A percentile compares a stretch with the other conserved stretches of the same genome.
Conservation (phyloP, 2,797 vertebrate genomes). For the Hemibagrus guttatus region DNA sequence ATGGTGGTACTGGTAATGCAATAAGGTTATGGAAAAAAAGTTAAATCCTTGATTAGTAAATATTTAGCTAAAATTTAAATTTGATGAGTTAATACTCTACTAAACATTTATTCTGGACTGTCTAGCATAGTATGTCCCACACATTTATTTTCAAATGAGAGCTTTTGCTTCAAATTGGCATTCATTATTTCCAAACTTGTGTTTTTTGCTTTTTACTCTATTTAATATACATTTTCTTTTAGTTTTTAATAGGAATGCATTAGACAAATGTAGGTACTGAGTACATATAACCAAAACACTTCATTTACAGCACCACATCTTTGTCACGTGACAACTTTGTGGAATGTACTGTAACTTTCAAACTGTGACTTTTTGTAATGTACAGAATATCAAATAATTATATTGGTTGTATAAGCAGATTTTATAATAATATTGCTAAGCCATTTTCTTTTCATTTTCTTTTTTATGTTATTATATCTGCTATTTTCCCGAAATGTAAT, state of each 20-base stretch:
- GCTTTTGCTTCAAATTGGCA: neutral
- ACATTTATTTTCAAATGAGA: neutral
- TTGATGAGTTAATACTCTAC: neutral
- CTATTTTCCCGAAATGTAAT: too few species aligned
- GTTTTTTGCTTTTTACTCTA: neutral
- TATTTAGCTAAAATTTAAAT: neutral
- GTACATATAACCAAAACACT: neutral
- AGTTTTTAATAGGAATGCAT: neutral
- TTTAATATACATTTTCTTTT: neutral
- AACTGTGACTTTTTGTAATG: too few species aligned
- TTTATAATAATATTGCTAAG: neutral
- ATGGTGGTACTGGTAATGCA: neutral
- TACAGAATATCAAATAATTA: neutral
- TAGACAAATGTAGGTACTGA: neutral
- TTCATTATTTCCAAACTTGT: neutral
- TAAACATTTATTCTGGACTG: constrained; percentile 10
- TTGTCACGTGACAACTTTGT: neutral
- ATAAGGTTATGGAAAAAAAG: neutral
- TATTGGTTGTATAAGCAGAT: neutral
- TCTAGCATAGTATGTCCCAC: neutral
- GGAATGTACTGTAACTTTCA: neutral
- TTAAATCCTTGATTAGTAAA: neutral
- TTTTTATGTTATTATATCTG: neutral
- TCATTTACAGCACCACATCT: neutral
- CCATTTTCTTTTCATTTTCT: too few species aligned